A percentile compares a stretch with the other conserved stretches of the same genome.
These are phyloP conservation scores for Pteruthius melanotis DNA, from an alignment of 2,113 vertebrate genomes.

Conservation along the genomic window DNA sequence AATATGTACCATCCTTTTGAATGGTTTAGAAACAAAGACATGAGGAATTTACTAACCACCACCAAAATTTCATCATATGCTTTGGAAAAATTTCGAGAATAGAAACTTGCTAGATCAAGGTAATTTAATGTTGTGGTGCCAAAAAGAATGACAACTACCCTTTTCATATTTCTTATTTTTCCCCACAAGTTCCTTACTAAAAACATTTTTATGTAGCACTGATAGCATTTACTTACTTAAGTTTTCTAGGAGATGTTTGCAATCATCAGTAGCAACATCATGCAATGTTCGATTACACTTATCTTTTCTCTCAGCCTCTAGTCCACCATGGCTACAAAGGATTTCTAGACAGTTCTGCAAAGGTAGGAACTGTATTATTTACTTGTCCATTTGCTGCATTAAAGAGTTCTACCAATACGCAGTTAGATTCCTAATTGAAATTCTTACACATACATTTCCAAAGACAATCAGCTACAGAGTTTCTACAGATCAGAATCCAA, in stretches of 20 bases:
- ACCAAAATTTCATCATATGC: neutral
- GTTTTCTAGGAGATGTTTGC: slow-evolving; percentile 95
- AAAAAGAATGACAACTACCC: neutral
- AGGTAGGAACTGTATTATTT: slow-evolving; percentile 59
- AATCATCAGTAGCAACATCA: slow-evolving; percentile 95
- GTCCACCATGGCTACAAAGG: slow-evolving; percentile 86
- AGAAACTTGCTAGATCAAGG: neutral
- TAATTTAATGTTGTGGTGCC: neutral
- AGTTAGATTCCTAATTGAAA: neutral
- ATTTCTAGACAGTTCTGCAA: slow-evolving; percentile 92
- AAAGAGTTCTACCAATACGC: neutral
- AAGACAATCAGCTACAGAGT: neutral
- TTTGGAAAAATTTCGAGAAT: neutral
- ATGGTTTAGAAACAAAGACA: neutral
- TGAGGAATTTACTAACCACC: neutral
- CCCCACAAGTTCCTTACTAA: neutral
- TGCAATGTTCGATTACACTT: slow-evolving; percentile 89
- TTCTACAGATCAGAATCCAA: neutral
- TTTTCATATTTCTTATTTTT: neutral
- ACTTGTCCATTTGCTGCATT: neutral
- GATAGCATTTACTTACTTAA: slow-evolving; percentile 80
- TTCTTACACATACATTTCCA: neutral
- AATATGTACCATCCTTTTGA: neutral
- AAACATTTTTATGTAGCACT: neutral
- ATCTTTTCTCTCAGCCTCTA: slow-evolving; percentile 88